Evolutionary conservation across 2,113 vertebrate genomes (phyloP), one percentile per base, ranked within the genome.

Genomic region (Microtus richardsoni): DNA sequence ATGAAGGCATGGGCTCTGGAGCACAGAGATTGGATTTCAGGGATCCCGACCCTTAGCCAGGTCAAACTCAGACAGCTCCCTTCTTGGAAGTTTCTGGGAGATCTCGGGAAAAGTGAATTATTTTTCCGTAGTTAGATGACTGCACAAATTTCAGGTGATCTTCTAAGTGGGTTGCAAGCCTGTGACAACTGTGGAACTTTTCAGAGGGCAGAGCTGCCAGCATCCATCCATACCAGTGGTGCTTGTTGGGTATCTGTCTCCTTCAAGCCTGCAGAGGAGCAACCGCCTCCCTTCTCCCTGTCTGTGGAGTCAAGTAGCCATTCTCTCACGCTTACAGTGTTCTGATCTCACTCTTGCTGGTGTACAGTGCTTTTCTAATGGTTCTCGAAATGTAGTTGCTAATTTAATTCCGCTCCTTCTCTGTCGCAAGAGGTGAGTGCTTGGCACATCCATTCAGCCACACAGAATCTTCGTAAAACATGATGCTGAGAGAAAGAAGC

Each of bases 31-130:
- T 12, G n/a, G 21, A 87, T 12, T 24, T 44, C 7, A 33, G 39
- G 14, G 14, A 52, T 13, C 22, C 21, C 17, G 12, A 58, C 13
- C 30, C 28, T 3, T 5, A 58, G n/a, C 30, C 8, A 14, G n/a
- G 6, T 33, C 19, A 12, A 28, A 16, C 5, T 21, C 21, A n/a
- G 49, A 47, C 2, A 47, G 3, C 39, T 79, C 39, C 17, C 14
- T 88, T 60, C 22, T 71, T 22, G 14, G n/a, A 33, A 58, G 9
- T 1, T 22, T 22, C 26, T n/a, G 44, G 10, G 62, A 26, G 0
- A 26, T 33, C 0, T 0, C 11, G 60, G 80, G 1, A 2, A 41
- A 74, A 3, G 0, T 62, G 39, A n/a, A 2, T 41, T 26, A 13
- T 68, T 24, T 82, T 14, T n/a, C 26, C 30, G 5, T 16, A 47